A percentile compares a stretch with the other conserved stretches of the same genome.
Conservation (phyloP, 2,888 invertebrate species). For the Cephus rjabovi region DNA sequence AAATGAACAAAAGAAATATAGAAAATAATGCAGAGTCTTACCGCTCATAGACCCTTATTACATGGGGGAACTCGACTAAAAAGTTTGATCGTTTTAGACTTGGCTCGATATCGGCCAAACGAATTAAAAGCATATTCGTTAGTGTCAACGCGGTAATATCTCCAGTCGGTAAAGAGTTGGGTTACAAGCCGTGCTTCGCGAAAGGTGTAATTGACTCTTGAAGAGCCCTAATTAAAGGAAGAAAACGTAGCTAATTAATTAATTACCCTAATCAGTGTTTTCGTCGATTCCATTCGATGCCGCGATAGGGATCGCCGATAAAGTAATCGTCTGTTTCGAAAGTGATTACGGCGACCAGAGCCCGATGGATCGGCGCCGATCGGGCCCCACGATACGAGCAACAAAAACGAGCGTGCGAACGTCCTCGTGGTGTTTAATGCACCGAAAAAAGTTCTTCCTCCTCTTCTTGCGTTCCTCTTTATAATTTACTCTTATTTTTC, state of each 20-base stretch:
- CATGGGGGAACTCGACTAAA: neutral
- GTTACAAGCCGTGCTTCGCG: neutral
- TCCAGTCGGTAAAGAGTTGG: neutral
- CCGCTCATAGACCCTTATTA: neutral
- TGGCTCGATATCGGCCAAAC: neutral
- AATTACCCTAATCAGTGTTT: slow-evolving; percentile 1
- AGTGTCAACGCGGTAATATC: neutral
- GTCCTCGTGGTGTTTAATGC: neutral
- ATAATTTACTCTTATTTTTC: neutral
- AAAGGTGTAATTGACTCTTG: neutral
- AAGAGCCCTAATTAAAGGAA: neutral
- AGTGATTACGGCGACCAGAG: neutral
- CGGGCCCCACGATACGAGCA: neutral
- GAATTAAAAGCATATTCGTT: neutral
- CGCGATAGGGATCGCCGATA: neutral
- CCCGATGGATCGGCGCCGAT: neutral
- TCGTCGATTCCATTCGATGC: slow-evolving; percentile 1
- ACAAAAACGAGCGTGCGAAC: neutral
- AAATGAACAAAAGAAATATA: too few relatives aligned
- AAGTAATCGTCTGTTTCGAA: neutral
- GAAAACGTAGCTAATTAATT: slow-evolving; percentile 6
- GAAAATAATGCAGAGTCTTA: too few relatives aligned
- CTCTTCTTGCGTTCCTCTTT: neutral
- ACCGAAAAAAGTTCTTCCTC: neutral
- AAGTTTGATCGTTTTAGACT: neutral